Conservation (phyloP, 2,113 vertebrate genomes). For the Saccopteryx bilineata region DNA sequence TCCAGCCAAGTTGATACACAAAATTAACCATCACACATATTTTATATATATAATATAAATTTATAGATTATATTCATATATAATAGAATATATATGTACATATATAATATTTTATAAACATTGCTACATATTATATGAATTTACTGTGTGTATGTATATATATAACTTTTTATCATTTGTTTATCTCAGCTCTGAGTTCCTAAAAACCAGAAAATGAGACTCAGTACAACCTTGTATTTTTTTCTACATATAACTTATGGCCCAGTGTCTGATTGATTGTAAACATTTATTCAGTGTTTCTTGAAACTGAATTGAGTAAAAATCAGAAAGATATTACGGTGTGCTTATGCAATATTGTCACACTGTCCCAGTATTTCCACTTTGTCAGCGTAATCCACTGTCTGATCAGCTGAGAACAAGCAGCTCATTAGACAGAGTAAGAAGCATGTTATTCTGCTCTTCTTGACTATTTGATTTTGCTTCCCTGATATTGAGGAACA, state of each 20-base stretch:
- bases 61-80: neutral
- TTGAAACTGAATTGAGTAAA: neutral
- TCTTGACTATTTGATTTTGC: neutral
- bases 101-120: neutral
- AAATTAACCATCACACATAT: neutral
- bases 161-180: neutral
- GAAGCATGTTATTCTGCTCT: rapidly evolving
- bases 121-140: neutral
- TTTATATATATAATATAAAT: neutral
- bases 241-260: neutral
- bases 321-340: neutral
- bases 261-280: no score
- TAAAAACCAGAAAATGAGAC: neutral
- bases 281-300: neutral
- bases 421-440: no score
- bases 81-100: no score
- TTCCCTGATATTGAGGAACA: no score
- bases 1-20: neutral
- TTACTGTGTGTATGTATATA: neutral
- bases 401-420: neutral
- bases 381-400: neutral
- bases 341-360: rapidly evolving
- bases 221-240: neutral
- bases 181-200: neutral
- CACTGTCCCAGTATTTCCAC: neutral